Base-by-base conservation (phyloP, 1,140 invertebrate species). In the Scaptomyza hsui region DNA sequence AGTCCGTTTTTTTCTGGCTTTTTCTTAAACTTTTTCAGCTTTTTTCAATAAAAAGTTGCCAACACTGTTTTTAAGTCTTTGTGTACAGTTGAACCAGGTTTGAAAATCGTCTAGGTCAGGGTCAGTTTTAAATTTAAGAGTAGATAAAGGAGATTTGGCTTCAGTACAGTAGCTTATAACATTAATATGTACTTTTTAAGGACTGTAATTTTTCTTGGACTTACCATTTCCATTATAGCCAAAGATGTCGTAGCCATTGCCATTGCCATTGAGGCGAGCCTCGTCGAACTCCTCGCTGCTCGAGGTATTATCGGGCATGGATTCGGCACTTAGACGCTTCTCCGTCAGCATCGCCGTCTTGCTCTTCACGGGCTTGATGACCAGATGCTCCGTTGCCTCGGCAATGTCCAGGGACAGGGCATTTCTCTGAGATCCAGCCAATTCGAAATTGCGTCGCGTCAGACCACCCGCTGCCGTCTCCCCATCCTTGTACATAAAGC, bases 181-280 rank as follows among this genome's bases (percentile, higher is more conserved):
- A n/a, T n/a, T n/a, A n/a, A n/a, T n/a, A n/a, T n/a, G n/a, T n/a
- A n/a, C n/a, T n/a, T n/a, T n/a, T n/a, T n/a, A n/a, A n/a, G n/a
- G 24, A 1, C 7, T 29, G 7, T 9, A 1, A 29, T 19, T 18
- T 1, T 4, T 19, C 12, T 18, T 4, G 12, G 10, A 62, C 69
- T 60, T 21, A 48, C 95, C 94, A 90, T 95, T 83, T 24, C 74
- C 72, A 63, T 76, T 85, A 35, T 89, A 85, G 55, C 65, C 24
- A 29, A 72, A 89, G 62, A 83, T 32, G 13, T 90, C 73, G 53
- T 70, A 88, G 39, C 61, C 70, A 9, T 64, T 81, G 39, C 61
- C 70, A 9, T 64, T 81, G 21, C 81, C 77, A 48, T 79, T 88
- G 2, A 88, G 64, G 9, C 83, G 82, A 4, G 83, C 71, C 53